Evolutionary conservation across 2,797 vertebrate species (phyloP), one percentile per base, ranked within the genome.

Genomic region (Thaleichthys pacificus): DNA sequence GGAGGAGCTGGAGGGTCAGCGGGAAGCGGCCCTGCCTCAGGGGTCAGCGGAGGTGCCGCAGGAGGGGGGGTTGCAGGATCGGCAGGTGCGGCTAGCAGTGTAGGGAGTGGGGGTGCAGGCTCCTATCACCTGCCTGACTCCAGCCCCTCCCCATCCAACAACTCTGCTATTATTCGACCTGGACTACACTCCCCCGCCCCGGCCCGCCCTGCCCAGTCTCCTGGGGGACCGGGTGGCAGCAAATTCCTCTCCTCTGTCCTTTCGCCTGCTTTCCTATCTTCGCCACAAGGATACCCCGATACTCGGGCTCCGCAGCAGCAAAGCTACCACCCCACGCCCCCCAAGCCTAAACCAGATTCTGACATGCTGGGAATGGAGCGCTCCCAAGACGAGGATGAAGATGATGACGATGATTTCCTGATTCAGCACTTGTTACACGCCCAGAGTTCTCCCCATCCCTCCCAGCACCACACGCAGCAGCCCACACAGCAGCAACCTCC

Each of bases 381-480:
- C 80, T 79, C 89, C 49, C 90, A 89, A 79, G 88, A 89, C 1
- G 87, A 89, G 7, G 91, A 89, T 0, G 93, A 94, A 1, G 89
- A 89, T 62, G 88, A 89, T 51, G 91, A 91, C 32, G 92, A 93
- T 9, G 95, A 97, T 30, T 97, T 97, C 65, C 90, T 97, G 30
- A 96, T 97, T 63, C 95, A 96, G 78, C 95, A 97, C 72, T 91
- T 98, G 60, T 85, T 97, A 60, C 95, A 96, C 75, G 91, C 93
- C 0, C 95, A 96, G 76, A 95, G 93, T 83, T 94, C 93, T 47
- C 71, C 89, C n/a, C 91, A 91, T 72, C 74, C 77, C 38, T 82
- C 91, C 28, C 91, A 91, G 72, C 90, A 89, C 86, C 90, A 88
- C 49, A 75, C 80, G 65, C 77, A 86, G 71, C 80, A 76, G n/a